Percentiles rank a stretch among this genome's conserved stretches.
phyloP scores from a whole-genome alignment of 2,888 invertebrate genomes.

The Trachelus stipa region DNA sequence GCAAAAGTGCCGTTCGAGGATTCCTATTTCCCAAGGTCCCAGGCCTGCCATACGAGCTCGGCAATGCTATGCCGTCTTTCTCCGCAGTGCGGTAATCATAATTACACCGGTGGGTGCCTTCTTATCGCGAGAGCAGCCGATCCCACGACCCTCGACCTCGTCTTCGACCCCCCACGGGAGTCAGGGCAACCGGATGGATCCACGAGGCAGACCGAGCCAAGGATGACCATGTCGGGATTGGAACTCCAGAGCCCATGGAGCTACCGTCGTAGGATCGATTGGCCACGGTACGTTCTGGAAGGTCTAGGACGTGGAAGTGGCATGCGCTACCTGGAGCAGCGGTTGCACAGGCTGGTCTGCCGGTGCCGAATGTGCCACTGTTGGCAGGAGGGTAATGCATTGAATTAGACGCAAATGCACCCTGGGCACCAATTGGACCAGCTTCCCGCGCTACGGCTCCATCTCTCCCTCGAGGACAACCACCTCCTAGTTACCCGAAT shows the following conservation, averaged over 20 bases:
- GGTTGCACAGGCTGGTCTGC: conserved; percentile 35
- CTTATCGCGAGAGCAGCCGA: conserved; percentile 50
- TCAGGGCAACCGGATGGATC: background rate
- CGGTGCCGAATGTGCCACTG: conserved; percentile 32
- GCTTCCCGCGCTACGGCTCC: conserved; percentile 59
- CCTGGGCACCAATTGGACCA: conserved; percentile 61
- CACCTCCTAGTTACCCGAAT: conserved; percentile 26
- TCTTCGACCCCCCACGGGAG: background rate
- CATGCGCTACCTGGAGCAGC: background rate
- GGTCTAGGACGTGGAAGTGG: background rate
- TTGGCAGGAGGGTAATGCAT: conserved; percentile 67
- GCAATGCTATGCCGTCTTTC: conserved; percentile 50
- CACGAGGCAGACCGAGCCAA: background rate
- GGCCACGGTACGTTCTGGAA: background rate
- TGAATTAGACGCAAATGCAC: conserved; percentile 73
- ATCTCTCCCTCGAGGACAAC: conserved; percentile 54
- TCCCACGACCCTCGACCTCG: conserved; percentile 35
- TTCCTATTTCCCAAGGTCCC: conserved; percentile 63
- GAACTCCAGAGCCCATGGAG: background rate
- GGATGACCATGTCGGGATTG: background rate
- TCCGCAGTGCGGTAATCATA: conserved; percentile 62
- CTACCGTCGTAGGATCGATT: background rate
- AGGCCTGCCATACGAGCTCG: conserved; percentile 60
- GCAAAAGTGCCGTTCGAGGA: conserved; percentile 63
- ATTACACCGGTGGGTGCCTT: conserved; percentile 63